A percentile compares a stretch with the other conserved stretches of the same genome.
These are phyloP conservation scores for Brachyptera putata DNA, from an alignment of 2,888 invertebrate species.

Conservation along the genomic window DNA sequence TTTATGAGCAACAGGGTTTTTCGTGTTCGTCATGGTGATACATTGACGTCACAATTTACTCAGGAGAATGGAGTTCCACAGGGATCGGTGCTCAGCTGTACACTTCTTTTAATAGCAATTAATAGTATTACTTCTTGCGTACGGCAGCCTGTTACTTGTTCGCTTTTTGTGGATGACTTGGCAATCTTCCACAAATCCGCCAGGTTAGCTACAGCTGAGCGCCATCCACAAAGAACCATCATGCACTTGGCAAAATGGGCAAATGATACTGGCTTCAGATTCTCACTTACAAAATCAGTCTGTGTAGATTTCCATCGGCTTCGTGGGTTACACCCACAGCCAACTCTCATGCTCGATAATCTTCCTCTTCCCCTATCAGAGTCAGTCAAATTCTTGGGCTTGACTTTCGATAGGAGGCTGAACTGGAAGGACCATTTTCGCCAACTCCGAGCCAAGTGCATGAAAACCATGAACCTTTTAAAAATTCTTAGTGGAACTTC, in stretches of 20 bases:
- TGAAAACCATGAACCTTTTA: conserved; percentile 9
- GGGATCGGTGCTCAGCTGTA: conserved; percentile 22
- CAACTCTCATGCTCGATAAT: conserved; percentile 4
- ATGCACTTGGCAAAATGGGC: conserved; percentile 11
- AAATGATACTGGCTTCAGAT: conserved; percentile 9
- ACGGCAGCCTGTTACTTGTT: not conserved
- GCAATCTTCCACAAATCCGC: conserved; percentile 9
- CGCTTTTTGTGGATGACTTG: conserved; percentile 21
- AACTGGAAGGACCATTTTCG: conserved; percentile 17
- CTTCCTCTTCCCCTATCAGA: not conserved
- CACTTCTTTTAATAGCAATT: conserved; percentile 23
- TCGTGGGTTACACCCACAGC: not conserved
- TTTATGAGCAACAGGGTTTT: conserved; percentile 22
- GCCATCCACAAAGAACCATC: not conserved
- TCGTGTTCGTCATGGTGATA: not conserved
- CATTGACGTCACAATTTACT: conserved; percentile 2
- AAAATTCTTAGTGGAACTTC: not conserved
- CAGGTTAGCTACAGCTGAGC: not conserved
- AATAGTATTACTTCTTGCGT: conserved; percentile 10
- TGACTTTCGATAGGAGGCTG: conserved; percentile 1
- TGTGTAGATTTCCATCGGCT: conserved; percentile 14
- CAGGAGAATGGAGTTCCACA: conserved; percentile 25
- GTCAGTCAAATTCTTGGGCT: conserved; percentile 5
- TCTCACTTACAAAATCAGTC: conserved; percentile 4
- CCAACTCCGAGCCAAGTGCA: not conserved